Conservation (phyloP, 2,113 vertebrate species). For the Merops nubicus region DNA sequence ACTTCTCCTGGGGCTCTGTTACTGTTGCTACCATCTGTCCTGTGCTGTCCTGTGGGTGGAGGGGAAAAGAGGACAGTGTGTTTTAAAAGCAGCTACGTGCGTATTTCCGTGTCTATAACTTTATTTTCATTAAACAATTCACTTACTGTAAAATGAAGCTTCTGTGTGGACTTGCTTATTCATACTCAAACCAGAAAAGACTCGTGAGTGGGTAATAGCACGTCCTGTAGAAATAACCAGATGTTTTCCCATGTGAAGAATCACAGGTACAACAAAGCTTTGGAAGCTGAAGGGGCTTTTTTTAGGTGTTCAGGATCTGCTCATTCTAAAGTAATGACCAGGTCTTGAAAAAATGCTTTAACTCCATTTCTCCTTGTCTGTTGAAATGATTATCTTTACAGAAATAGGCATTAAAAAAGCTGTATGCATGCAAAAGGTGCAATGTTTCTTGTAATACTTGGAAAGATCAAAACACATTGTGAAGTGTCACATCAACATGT, state of each 20-base stretch:
- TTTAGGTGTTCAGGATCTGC: not conserved
- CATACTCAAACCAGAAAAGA: not conserved
- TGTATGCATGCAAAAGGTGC: not conserved
- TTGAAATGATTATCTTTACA: not conserved
- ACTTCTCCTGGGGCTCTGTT: not conserved
- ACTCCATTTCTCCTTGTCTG: not conserved
- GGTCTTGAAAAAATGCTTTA: not conserved
- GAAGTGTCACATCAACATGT: not conserved
- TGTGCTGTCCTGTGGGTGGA: not conserved
- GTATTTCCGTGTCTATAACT: not conserved
- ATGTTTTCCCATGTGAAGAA: not conserved
- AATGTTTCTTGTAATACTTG: not conserved
- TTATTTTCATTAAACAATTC: not conserved
- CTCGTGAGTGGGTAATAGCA: not conserved
- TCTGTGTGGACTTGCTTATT: slow-evolving; percentile 25
- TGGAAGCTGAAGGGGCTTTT: not conserved
- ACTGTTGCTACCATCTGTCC: not conserved
- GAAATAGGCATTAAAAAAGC: not conserved
- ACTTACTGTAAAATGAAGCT: not conserved
- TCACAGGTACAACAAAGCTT: not conserved
- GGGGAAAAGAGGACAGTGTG: not conserved
- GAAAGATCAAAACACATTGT: not conserved
- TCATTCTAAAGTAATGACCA: not conserved
- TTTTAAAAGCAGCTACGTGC: not conserved
- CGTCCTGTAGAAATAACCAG: not conserved